These are phyloP conservation scores for Fragum whitleyi DNA, from an alignment of 2,888 invertebrate species.

Conservation along the genomic window DNA sequence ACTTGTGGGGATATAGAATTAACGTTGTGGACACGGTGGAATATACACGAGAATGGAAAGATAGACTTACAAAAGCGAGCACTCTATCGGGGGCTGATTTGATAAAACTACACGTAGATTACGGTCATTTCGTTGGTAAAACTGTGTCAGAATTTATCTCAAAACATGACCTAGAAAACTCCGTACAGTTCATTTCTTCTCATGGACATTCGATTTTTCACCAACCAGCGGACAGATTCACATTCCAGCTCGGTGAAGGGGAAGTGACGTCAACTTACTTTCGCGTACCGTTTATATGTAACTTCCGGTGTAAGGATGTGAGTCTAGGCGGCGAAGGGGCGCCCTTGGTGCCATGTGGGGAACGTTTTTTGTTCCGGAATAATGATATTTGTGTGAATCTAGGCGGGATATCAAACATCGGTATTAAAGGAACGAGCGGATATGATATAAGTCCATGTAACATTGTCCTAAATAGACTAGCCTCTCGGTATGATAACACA, in stretches of 20 bases:
- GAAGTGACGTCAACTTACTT: conserved; percentile 78
- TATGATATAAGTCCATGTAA: conserved; percentile 82
- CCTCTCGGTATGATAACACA: conserved; percentile 54
- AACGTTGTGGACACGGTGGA: conserved; percentile 72
- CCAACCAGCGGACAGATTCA: conserved; percentile 77
- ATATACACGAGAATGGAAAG: conserved; percentile 73
- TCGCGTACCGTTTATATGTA: conserved; percentile 75
- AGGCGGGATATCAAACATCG: conserved; percentile 82
- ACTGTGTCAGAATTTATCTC: conserved; percentile 70
- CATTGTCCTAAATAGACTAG: conserved; percentile 78
- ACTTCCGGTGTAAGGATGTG: conserved; percentile 82
- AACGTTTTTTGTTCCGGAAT: conserved; percentile 76
- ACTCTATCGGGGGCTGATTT: conserved; percentile 74
- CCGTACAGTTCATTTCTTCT: conserved; percentile 76
- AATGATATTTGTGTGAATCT: conserved; percentile 81
- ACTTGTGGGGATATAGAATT: conserved; percentile 80
- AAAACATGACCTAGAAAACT: conserved; percentile 46
- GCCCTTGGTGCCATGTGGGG: conserved; percentile 81
- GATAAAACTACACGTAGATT: conserved; percentile 78
- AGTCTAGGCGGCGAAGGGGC: conserved; percentile 83
- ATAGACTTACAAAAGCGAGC: conserved; percentile 69
- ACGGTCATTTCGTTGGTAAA: conserved; percentile 79
- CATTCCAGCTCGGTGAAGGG: conserved; percentile 82
- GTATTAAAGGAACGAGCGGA: conserved; percentile 69
- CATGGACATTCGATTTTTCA: conserved; percentile 83